Evolutionary conservation across 2,113 vertebrate species (phyloP).

Genomic region (Stigmatopora nigra): DNA sequence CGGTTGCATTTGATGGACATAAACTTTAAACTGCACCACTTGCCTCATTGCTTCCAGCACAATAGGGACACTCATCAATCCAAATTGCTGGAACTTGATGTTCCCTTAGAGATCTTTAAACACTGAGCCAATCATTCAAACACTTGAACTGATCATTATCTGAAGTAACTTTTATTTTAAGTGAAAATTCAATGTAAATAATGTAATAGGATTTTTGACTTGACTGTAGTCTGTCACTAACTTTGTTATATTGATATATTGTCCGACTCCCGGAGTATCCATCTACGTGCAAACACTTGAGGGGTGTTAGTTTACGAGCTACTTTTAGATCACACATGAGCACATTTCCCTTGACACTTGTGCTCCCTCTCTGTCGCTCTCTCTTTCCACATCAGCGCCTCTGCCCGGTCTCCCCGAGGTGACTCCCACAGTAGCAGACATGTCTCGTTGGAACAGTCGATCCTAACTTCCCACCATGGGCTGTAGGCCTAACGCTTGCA

Average conservation of each 20-base stretch:
- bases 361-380: constrained; percentile 4
- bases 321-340: constrained; percentile 7
- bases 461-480: constrained; percentile 17
- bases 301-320: background rate
- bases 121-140: background rate
- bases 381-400: constrained; percentile 11
- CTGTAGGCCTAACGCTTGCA: constrained; percentile 24
- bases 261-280: background rate
- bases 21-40: background rate
- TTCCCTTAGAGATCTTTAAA: background rate
- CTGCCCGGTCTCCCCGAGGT: constrained; percentile 20
- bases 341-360: constrained; percentile 37
- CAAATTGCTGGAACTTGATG: background rate
- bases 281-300: background rate
- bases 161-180: background rate
- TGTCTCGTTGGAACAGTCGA: constrained; percentile 41
- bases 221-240: too few species aligned
- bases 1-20: constrained; percentile 2
- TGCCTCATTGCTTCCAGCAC: background rate
- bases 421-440: constrained; percentile 25
- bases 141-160: background rate
- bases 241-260: background rate
- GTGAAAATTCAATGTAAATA: background rate
- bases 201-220: too few species aligned
- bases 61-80: constrained; percentile 4